Evolutionary conservation across 2,888 invertebrate species (phyloP).

Genomic region (Dasypolia templi): DNA sequence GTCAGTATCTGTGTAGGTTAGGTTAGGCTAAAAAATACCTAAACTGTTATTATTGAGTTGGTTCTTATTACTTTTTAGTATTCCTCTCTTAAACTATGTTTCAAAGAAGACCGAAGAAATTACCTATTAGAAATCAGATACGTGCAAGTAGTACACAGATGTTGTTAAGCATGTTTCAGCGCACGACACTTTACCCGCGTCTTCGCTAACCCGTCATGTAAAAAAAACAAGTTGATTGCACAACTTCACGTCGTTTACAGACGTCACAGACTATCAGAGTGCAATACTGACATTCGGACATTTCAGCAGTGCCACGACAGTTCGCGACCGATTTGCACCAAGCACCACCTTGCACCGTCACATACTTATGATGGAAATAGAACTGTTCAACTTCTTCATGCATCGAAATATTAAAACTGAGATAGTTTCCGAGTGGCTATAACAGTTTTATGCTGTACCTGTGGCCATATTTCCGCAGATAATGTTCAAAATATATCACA

Average conservation of each 20-base stretch:
- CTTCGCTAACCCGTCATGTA: constrained; percentile 39
- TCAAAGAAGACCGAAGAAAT: constrained; percentile 3
- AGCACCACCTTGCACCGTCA: constrained; percentile 62
- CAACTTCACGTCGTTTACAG: constrained; percentile 45
- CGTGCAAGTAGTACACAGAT: neutral
- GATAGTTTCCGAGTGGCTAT: constrained; percentile 26
- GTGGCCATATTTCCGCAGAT: constrained; percentile 23
- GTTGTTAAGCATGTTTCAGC: neutral
- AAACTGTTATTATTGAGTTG: neutral
- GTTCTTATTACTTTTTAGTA: too few relatives aligned
- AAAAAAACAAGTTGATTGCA: constrained; percentile 45
- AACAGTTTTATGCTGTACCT: constrained; percentile 24
- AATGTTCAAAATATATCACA: constrained; percentile 57
- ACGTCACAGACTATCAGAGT: constrained; percentile 29
- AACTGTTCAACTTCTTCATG: constrained; percentile 31
- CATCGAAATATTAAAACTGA: constrained; percentile 25
- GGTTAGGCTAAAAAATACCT: too few relatives aligned
- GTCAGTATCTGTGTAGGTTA: neutral
- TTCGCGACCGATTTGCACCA: constrained; percentile 47
- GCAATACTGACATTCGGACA: constrained; percentile 48
- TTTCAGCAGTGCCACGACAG: constrained; percentile 51
- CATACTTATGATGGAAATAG: constrained; percentile 21
- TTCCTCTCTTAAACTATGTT: neutral
- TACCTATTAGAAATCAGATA: neutral
- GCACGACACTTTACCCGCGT: constrained; percentile 14